Base-by-base conservation (phyloP, 2,888 invertebrate species). In the Plebejus melissa region DNA sequence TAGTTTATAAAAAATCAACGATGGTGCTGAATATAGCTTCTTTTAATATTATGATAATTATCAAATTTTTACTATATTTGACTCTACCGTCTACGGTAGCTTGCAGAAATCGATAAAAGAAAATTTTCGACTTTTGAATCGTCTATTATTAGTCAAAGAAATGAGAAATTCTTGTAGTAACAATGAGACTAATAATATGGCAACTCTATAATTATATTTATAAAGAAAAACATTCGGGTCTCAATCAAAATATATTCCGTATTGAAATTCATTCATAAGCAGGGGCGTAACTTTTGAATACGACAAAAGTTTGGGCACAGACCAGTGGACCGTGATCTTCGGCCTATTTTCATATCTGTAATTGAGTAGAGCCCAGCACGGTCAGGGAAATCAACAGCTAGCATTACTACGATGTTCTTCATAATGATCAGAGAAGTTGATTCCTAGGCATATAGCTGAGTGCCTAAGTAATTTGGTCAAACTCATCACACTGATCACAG, bases 271-370 rank as follows among this genome's bases (percentile, higher is more conserved):
- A 72, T 72, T 72, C 72, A 72, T 72, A 72, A 50, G 36, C 71
- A 46, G 13, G 46, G 71, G 41, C 13, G 46, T 46, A 54, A 72
- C 72, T 72, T 72, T 72, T 75, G 69, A 54, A 76, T 77, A 77
- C 74, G 71, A 77, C 76, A 81, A 83, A 83, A 84, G 82, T 81
- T 83, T 82, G 78, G 77, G 79, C 79, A 78, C 83, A 79, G 77
- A 74, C 77, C 82, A 80, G 77, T 84, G 83, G 80, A 79, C 80
- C 80, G 82, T 79, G 79, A 78, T 82, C 80, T 79, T 83, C 80
- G 78, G 80, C 79, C 78, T 76, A 78, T 80, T 81, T 81, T 81
- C 76, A 76, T 81, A 79, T 84, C 79, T 80, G 80, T 83, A 81
- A 84, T 84, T 77, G 83, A 77, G 80, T 80, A 80, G 79, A 82